A percentile compares a stretch with the other conserved stretches of the same genome.
Conservation (phyloP, 2,888 invertebrate genomes). For the Acronicta leporina region DNA sequence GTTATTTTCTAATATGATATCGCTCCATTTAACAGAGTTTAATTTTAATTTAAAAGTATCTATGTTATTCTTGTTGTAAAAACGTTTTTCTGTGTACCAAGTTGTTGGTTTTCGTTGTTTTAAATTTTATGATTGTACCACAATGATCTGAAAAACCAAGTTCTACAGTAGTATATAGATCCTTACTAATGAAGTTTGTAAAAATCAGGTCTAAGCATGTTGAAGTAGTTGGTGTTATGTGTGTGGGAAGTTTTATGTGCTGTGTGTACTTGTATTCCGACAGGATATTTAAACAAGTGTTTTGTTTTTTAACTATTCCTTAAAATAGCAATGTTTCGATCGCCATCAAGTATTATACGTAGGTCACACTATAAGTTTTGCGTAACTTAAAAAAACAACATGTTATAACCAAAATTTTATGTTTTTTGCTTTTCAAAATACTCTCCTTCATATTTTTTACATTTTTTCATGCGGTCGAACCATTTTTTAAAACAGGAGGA, state of each 20-base stretch:
- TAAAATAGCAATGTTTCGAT: slow-evolving; percentile 4
- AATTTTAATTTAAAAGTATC: slow-evolving; percentile 6
- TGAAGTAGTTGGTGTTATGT: slow-evolving; percentile 6
- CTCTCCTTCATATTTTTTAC: too few relatives aligned
- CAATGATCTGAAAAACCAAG: slow-evolving; percentile 14
- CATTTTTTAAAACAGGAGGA: too few relatives aligned
- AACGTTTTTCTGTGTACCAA: slow-evolving; percentile 16
- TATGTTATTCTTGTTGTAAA: slow-evolving; percentile 12
- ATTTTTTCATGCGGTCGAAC: too few relatives aligned
- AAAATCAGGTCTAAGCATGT: slow-evolving; percentile 14
- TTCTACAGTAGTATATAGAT: slow-evolving; percentile 5
- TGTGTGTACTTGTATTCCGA: slow-evolving; percentile 9
- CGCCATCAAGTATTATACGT: slow-evolving; percentile 6
- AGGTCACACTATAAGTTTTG: too few relatives aligned
- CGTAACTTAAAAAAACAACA: too few relatives aligned
- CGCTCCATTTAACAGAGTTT: slow-evolving; percentile 4
- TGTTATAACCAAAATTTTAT: too few relatives aligned
- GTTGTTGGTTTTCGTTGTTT: slow-evolving; percentile 3
- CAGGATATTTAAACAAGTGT: not conserved
- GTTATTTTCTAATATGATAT: slow-evolving; percentile 2
- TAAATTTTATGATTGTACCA: slow-evolving; percentile 3
- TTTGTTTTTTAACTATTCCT: not conserved
- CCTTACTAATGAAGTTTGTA: slow-evolving; percentile 2
- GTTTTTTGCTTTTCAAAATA: too few relatives aligned
- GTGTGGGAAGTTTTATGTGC: slow-evolving; percentile 8